Base-by-base conservation (phyloP, 2,113 vertebrate species). In the Aphelocoma coerulescens region DNA sequence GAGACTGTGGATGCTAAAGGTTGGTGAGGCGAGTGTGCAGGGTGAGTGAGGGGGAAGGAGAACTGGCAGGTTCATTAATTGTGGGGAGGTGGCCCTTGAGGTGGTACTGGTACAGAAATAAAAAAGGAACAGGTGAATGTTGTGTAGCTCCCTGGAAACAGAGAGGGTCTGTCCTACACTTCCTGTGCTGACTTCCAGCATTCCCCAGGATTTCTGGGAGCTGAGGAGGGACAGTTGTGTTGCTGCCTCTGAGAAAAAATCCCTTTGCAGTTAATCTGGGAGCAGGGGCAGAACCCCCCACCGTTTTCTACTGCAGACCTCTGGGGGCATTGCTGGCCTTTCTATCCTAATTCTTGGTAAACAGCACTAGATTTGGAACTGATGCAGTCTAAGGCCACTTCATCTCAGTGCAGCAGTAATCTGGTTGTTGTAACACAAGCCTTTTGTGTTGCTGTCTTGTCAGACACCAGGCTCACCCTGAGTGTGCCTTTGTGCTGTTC, bases 1-100 rank as follows among this genome's bases (percentile, higher is more conserved):
- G 99, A 99, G 97, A 99, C 98, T 0, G 97, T 99, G 85, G 99
- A 99, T 89, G 98, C 98, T 2, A 98, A 98, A 99, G 99, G 99
- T 99, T 96, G n/a, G 97, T 97, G 95, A 48, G 33, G 23, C 6
- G 0, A 39, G 35, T 4, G 22, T 76, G 65, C 41, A 13, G 61
- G 26, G 15, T 32, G 84, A 28, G 16, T 32, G 55, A 37, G 51
- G 44, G 76, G 72, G 65, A 32, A 51, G 49, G 26, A 75, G 39
- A 71, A 5, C 44, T 51, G 58, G 30, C 28, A 55, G 35, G 67
- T 22, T 79, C 13, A 4, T 19, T 8, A 16, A 6, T 33, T 14
- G 5, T 0, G 13, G 76, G 67, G 26, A 92, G 15, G 66, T 41
- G 43, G 27, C 16, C 69, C 69, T 72, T 63, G 51, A 46, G 57